phyloP scores from a whole-genome alignment of 1,140 invertebrate species.

The Rhagoletis zephyria region DNA sequence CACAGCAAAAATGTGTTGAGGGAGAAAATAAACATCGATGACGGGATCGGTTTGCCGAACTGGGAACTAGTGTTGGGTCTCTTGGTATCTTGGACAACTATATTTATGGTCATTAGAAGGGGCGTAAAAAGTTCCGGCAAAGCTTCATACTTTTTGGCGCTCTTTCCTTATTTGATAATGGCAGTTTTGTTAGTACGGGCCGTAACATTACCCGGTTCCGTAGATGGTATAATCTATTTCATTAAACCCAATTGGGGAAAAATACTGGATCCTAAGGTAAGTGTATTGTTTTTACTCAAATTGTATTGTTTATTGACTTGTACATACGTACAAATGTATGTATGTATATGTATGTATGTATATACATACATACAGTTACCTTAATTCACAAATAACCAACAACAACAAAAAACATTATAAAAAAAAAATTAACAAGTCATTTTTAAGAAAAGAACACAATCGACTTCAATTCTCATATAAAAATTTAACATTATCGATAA shows the following conservation, averaged over 20 bases:
- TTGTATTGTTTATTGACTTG: no score
- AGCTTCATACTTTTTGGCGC: slow-evolving; percentile 86
- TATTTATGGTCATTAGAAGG: slow-evolving; percentile 83
- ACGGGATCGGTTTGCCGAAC: slow-evolving; percentile 82
- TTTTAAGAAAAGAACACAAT: no score
- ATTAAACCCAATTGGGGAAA: slow-evolving; percentile 82
- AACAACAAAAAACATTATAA: no score
- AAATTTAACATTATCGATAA: no score
- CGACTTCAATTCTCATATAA: no score
- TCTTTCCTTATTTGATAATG: slow-evolving; percentile 90
- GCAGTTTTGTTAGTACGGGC: slow-evolving; percentile 81
- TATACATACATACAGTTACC: not conserved
- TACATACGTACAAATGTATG: no score
- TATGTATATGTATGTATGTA: no score
- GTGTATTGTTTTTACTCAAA: not conserved
- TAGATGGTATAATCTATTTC: slow-evolving; percentile 84
- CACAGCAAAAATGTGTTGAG: slow-evolving; percentile 80
- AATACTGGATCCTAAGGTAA: slow-evolving; percentile 79
- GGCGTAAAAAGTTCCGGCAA: slow-evolving; percentile 87
- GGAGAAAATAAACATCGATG: slow-evolving; percentile 79
- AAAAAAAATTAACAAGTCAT: no score
- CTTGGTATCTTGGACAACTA: slow-evolving; percentile 83
- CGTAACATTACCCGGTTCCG: slow-evolving; percentile 83
- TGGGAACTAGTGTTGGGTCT: slow-evolving; percentile 86
- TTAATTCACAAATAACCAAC: not conserved